Evolutionary conservation across 2,113 vertebrate species (phyloP).

Genomic region (Phodopus roborovskii): DNA sequence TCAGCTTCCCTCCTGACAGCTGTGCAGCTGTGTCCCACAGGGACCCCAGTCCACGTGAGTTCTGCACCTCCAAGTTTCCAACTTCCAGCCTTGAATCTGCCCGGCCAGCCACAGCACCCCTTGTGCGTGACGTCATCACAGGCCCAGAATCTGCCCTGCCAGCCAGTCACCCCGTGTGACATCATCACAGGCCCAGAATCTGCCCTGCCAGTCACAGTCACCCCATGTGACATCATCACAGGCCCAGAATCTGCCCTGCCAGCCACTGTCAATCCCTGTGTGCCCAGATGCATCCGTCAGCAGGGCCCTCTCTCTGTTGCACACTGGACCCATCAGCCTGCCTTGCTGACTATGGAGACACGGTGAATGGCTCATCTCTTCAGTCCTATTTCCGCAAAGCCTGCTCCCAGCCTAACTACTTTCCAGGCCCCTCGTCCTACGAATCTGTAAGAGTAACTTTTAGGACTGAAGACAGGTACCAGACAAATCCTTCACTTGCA

Average conservation of each 20-base stretch:
- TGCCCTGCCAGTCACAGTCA: not conserved
- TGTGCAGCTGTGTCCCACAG: rapidly evolving
- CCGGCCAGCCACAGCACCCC: too few species aligned
- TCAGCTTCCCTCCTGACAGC: too few species aligned
- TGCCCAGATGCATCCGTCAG: too few species aligned
- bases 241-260: too few species aligned
- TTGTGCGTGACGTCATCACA: too few species aligned
- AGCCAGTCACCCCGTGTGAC: too few species aligned
- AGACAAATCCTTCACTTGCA: not conserved
- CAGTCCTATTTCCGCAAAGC: not conserved
- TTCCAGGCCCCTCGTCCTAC: not conserved
- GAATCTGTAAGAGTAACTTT: not conserved
- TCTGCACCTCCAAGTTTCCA: not conserved
- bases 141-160: too few species aligned
- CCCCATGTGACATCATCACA: too few species aligned
- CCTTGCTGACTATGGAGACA: not conserved
- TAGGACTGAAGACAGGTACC: not conserved
- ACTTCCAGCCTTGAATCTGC: not conserved
- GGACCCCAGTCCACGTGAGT: rapidly evolving
- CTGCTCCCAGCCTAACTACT: not conserved
- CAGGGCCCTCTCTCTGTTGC: too few species aligned
- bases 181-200: not conserved
- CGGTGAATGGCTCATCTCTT: not conserved
- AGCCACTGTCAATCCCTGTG: too few species aligned
- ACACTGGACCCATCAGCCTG: rapidly evolving